phyloP scores from a whole-genome alignment of 2,888 invertebrate species.

The Dusona sp. region DNA sequence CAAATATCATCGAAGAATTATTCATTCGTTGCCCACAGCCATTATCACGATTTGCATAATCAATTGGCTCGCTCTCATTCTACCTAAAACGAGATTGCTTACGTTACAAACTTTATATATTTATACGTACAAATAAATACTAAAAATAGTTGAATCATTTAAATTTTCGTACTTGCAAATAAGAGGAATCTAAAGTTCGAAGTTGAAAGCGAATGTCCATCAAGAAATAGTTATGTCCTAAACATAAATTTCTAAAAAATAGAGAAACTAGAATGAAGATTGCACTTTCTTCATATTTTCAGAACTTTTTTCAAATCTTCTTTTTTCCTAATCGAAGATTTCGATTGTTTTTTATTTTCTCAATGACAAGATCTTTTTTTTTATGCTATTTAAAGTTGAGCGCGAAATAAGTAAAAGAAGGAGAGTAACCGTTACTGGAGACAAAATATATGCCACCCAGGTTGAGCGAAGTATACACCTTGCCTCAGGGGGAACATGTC shows the following conservation, averaged over 20 bases:
- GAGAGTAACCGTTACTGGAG: slow-evolving; percentile 12
- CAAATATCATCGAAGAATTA: slow-evolving; percentile 73
- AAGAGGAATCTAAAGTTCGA: neutral
- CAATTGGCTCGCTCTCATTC: slow-evolving; percentile 79
- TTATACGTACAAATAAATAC: neutral
- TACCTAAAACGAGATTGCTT: slow-evolving; percentile 78
- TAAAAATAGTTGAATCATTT: neutral
- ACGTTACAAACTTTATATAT: slow-evolving; percentile 21
- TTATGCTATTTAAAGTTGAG: neutral
- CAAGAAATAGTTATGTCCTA: no score
- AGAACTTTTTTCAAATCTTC: neutral
- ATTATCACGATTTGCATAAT: slow-evolving; percentile 82
- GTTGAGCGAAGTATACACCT: slow-evolving; percentile 11
- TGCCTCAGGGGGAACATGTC: slow-evolving; percentile 41
- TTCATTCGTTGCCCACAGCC: slow-evolving; percentile 77
- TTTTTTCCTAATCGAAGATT: neutral
- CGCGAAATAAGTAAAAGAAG: neutral
- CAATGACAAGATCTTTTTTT: neutral
- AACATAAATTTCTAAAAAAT: no score
- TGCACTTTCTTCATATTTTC: no score
- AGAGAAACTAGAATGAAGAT: no score
- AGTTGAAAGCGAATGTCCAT: neutral
- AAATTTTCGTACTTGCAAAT: neutral
- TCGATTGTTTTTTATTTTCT: neutral
- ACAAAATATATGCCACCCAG: slow-evolving; percentile 53